Evolutionary conservation across 1,140 invertebrate species (phyloP).

Genomic region (Chymomyza costata): DNA sequence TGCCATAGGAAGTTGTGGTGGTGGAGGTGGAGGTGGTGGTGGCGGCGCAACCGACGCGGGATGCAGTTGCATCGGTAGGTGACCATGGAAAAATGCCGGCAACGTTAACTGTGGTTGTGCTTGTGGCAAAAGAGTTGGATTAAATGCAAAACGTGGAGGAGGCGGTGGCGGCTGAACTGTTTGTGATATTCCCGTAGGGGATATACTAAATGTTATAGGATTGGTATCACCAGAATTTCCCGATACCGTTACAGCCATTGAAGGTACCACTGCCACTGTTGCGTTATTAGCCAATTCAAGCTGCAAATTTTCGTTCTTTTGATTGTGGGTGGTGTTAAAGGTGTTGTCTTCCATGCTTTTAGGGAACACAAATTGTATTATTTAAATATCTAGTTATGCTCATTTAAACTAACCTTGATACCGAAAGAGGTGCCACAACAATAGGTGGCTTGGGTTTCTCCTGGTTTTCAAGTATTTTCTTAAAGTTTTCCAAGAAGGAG

Average conservation of each 20-base stretch:
- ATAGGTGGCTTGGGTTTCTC: constrained; percentile 72
- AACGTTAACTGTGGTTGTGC: constrained; percentile 49
- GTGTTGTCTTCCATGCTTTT: constrained; percentile 38
- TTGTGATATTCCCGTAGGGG: constrained; percentile 64
- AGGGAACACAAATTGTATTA: not conserved
- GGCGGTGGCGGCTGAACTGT: constrained; percentile 56
- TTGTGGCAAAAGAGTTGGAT: constrained; percentile 69
- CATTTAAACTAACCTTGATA: constrained; percentile 26
- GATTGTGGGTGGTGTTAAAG: constrained; percentile 25
- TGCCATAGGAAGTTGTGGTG: constrained; percentile 61
- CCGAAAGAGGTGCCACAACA: constrained; percentile 40
- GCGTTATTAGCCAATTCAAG: constrained; percentile 33
- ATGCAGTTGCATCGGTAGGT: constrained; percentile 45
- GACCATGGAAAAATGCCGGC: constrained; percentile 52
- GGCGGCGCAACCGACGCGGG: constrained; percentile 59
- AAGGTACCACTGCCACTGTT: constrained; percentile 25
- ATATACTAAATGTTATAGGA: constrained; percentile 50
- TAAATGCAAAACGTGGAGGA: constrained; percentile 73
- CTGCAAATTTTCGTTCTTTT: constrained; percentile 33
- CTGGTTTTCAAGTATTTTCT: constrained; percentile 79
- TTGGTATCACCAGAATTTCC: too few relatives aligned
- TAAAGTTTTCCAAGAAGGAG: constrained; percentile 85
- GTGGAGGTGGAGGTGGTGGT: constrained; percentile 61
- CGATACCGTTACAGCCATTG: constrained; percentile 35
- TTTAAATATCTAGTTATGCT: too few relatives aligned